Evolutionary conservation across 2,888 invertebrate genomes (phyloP).

Genomic region (Caenorhabditis sp.): DNA sequence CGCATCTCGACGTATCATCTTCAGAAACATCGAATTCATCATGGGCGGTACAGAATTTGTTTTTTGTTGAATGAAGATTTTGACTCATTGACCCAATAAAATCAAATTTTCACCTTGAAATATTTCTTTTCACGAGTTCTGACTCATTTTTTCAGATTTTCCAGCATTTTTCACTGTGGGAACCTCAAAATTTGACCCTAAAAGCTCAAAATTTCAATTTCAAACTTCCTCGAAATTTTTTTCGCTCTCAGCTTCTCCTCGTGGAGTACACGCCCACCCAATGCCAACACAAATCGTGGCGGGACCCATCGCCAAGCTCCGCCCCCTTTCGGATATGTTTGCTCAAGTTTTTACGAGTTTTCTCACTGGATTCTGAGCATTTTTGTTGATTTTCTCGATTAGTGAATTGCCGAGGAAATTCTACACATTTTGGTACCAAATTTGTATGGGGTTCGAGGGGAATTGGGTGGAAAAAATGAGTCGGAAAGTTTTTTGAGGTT

Average conservation of each 20-base stretch:
- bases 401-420: background rate
- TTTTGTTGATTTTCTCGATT: constrained; percentile 3
- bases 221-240: background rate
- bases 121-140: background rate
- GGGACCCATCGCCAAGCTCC: constrained; percentile 17
- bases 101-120: background rate
- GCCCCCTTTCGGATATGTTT: background rate
- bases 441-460: background rate
- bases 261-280: constrained; percentile 12
- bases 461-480: background rate
- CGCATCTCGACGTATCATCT: background rate
- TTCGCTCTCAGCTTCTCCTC: constrained; percentile 13
- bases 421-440: background rate
- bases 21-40: background rate
- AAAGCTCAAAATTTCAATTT: background rate
- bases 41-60: background rate
- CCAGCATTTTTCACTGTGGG: background rate
- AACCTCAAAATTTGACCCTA: background rate
- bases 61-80: background rate
- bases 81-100: background rate
- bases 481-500: background rate
- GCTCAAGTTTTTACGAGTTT: background rate
- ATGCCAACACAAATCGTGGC: constrained; percentile 37
- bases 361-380: background rate
- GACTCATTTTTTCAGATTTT: background rate